Percentiles rank a stretch among this genome's conserved stretches.
These are phyloP conservation scores for Branchellion lobata DNA, from an alignment of 2,888 invertebrate genomes.

Conservation along the genomic window DNA sequence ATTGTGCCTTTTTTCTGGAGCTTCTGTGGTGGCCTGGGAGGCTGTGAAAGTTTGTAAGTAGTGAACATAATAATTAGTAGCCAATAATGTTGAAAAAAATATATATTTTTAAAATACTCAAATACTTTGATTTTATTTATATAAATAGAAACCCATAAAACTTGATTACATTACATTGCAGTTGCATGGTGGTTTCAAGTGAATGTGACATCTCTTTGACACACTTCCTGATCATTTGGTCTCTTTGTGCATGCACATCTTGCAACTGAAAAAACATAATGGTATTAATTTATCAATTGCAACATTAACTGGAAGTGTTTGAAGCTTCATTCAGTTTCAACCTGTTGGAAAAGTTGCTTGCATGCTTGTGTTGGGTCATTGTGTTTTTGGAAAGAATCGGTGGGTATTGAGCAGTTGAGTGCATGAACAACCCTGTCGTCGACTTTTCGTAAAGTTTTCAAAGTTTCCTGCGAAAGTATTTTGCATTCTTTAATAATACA, in stretches of 20 bases:
- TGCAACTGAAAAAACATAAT: conserved; percentile 35
- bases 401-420: conserved; percentile 45
- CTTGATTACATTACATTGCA: neutral
- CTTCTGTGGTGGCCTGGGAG: neutral
- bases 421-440: conserved; percentile 43
- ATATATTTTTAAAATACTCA: no score
- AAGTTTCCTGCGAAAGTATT: conserved; percentile 40
- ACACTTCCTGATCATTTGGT: conserved; percentile 42
- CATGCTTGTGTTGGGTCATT: conserved; percentile 34
- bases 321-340: neutral
- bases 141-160: neutral
- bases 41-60: no score
- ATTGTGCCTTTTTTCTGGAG: neutral
- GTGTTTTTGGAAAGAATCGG: conserved; percentile 43
- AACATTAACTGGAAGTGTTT: neutral
- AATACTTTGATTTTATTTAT: no score
- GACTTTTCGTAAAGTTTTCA: conserved; percentile 25
- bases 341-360: conserved; percentile 43
- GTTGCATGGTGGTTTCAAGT: conserved; percentile 24
- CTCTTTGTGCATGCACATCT: conserved; percentile 28
- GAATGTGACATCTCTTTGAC: conserved; percentile 35
- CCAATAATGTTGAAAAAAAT: no score
- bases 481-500: no score
- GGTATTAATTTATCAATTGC: neutral
- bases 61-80: no score